Evolutionary conservation across 2,113 vertebrate genomes (phyloP), one percentile per base, ranked within the genome.

Genomic region (Ptychochromis oligacanthus): DNA sequence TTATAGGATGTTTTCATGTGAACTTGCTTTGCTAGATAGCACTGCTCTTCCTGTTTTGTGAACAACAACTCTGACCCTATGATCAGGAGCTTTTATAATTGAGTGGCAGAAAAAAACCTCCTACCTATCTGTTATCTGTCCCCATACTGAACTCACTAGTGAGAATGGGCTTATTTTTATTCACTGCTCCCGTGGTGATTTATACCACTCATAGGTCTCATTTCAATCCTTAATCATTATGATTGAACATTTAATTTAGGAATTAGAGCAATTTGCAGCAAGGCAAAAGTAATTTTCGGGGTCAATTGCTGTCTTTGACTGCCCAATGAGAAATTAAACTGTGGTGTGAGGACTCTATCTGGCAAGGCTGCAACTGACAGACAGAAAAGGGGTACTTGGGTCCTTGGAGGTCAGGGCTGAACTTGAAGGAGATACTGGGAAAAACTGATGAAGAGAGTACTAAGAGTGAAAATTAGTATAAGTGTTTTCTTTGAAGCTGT

Each of bases 221-320:
- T 91, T 90, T 67, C 2, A 24, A 43, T 46, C 15, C 87, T 75
- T 93, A 82, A 93, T 93, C 28, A 57, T 61, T 62, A 46, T 85
- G 55, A 92, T 92, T 92, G 79, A 72, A 88, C 84, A 81, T 90
- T 89, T 90, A 74, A 93, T 88, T 91, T 74, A 87, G 14, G 64
- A 85, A 84, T 90, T 86, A 89, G 81, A 81, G 75, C 31, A 74
- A 87, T 85, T 81, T 77, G 80, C 49, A 62, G 80, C 46, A 57
- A 59, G 75, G 56, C 28, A 83, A 84, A 31, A 65, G 60, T 65
- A 61, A 89, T 91, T 85, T 49, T 31, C 75, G 82, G 54, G 75
- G 70, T 84, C 67, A 83, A 14, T 83, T 87, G 62, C 62, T 79
- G 70, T 81, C 31, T 78, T 18, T 64, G 10, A 57, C 0, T 1